Percentiles rank a stretch among this genome's conserved stretches.
Conservation (phyloP, 2,888 invertebrate genomes). For the Perithous albicinctus region DNA sequence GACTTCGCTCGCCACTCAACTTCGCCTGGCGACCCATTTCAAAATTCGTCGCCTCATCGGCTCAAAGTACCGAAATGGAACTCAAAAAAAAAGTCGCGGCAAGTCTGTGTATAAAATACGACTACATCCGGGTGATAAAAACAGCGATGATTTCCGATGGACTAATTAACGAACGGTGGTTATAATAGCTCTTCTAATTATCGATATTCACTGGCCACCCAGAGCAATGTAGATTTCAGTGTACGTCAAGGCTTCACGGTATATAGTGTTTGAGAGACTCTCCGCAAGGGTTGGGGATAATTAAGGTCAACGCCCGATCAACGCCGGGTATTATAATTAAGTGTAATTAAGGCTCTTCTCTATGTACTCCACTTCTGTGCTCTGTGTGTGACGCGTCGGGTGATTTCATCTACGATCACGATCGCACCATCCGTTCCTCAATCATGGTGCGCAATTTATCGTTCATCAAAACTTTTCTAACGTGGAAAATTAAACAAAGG, state of each 20-base stretch:
- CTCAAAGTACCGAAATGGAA: conserved; percentile 20
- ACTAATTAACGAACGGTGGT: conserved; percentile 51
- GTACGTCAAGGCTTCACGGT: conserved; percentile 31
- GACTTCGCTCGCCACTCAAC: conserved; percentile 43
- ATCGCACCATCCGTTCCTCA: neutral
- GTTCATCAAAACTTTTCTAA: neutral
- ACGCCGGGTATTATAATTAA: conserved; percentile 30
- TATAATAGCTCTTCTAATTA: conserved; percentile 20
- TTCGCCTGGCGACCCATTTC: conserved; percentile 36
- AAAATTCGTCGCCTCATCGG: conserved; percentile 40
- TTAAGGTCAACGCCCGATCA: conserved; percentile 58
- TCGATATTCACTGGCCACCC: conserved; percentile 20
- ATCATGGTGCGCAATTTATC: neutral
- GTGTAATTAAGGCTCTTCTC: conserved; percentile 57
- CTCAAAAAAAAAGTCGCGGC: neutral
- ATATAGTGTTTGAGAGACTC: conserved; percentile 17
- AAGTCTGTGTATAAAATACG: neutral
- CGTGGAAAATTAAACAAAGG: too few relatives aligned
- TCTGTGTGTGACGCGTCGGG: neutral
- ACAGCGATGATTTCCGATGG: conserved; percentile 12
- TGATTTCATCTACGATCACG: conserved; percentile 1
- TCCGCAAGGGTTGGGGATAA: conserved; percentile 36
- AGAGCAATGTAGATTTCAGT: conserved; percentile 27
- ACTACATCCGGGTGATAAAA: neutral
- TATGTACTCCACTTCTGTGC: neutral